Evolutionary conservation across 2,888 invertebrate genomes (phyloP).

Genomic region (Limenitis camilla): DNA sequence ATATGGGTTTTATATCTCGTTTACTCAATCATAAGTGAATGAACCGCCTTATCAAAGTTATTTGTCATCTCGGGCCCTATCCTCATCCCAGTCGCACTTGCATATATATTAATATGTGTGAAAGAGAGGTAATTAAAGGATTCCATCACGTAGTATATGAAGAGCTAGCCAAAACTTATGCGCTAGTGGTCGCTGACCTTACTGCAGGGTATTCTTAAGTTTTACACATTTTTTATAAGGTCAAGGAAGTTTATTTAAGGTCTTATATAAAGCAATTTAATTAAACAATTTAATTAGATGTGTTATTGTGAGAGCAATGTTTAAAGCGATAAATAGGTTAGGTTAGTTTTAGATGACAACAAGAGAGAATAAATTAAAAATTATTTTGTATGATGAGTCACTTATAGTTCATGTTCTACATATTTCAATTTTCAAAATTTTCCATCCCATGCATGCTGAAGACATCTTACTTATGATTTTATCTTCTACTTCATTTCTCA

Average conservation of each 20-base stretch:
- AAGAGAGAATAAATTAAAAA: no score
- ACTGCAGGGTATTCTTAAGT: constrained; percentile 35
- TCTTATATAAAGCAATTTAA: no score
- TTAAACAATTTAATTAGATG: no score
- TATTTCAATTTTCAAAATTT: no score
- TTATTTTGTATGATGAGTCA: no score
- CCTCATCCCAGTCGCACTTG: constrained; percentile 34
- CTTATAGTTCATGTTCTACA: no score
- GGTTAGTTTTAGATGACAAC: no score
- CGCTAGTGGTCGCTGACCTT: constrained; percentile 43
- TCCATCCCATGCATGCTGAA: no score
- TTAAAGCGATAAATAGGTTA: no score
- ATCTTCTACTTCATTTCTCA: no score
- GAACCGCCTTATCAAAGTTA: constrained; percentile 30
- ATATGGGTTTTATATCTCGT: constrained; percentile 9
- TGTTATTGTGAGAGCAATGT: no score
- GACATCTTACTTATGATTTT: no score
- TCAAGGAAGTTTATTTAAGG: neutral
- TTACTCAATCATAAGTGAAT: constrained; percentile 23
- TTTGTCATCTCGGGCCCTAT: constrained; percentile 31
- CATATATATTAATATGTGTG: constrained; percentile 29
- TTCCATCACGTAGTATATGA: constrained; percentile 58
- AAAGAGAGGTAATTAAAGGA: constrained; percentile 56
- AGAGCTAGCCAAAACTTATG: constrained; percentile 59
- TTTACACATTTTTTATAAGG: neutral